phyloP scores from a whole-genome alignment of 2,888 invertebrate genomes.

The Schizaphis graminum region DNA sequence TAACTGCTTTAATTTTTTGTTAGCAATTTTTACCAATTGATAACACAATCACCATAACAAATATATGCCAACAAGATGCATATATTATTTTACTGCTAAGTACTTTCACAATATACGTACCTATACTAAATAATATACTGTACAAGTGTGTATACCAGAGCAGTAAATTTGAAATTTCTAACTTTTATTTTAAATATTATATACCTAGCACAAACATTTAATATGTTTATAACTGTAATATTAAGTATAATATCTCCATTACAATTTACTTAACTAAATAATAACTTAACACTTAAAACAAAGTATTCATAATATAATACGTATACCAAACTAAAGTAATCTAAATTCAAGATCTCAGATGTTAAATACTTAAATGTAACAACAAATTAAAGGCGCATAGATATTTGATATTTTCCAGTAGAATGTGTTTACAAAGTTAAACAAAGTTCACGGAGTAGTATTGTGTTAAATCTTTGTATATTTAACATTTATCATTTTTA shows the following conservation, averaged over 20 bases:
- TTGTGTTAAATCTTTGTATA: not conserved
- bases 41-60: no score
- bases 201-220: no score
- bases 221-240: not conserved
- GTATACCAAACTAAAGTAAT: not conserved
- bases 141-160: no score
- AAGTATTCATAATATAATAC: not conserved
- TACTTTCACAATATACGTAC: no score
- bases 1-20: no score
- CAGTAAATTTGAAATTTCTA: no score
- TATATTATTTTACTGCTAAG: no score
- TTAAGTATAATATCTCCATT: not conserved
- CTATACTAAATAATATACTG: no score
- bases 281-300: not conserved
- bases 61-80: no score
- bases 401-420: not conserved
- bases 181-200: no score
- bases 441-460: not conserved
- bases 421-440: not conserved
- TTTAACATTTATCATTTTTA: not conserved
- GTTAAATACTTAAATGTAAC: not conserved
- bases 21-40: no score
- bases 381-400: not conserved
- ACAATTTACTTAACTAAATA: not conserved
- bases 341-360: not conserved